A percentile compares a stretch with the other conserved stretches of the same genome.
These are phyloP conservation scores for Cladorhizidae sp. DNA, from an alignment of 37 sponge, comb jelly and placozoan genomes.

Conservation along the genomic window DNA sequence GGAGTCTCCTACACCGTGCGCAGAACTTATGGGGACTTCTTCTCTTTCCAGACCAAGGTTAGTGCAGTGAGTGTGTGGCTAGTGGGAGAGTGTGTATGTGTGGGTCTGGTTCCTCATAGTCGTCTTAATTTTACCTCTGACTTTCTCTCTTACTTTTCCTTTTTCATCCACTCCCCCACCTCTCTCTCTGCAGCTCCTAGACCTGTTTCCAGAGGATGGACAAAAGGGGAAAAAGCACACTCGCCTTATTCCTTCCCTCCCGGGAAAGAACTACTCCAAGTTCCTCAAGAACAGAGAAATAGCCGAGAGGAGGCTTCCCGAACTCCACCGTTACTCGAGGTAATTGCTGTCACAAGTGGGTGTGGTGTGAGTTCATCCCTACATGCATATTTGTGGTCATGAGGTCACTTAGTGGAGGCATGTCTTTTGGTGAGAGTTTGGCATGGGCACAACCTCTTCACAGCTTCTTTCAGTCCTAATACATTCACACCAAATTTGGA, in stretches of 20 bases:
- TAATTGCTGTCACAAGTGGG: constrained; percentile 20
- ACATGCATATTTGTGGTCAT: too few relatives aligned
- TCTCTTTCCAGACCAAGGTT: constrained; percentile 84
- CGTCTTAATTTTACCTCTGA: too few relatives aligned
- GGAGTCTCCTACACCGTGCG: constrained; percentile 50
- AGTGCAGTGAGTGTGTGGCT: not conserved
- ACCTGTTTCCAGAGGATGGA: constrained; percentile 81
- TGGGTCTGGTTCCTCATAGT: too few relatives aligned
- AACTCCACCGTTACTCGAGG: constrained; percentile 70
- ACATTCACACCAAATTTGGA: too few relatives aligned
- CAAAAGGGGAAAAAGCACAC: constrained; percentile 76
- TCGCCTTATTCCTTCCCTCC: constrained; percentile 79
- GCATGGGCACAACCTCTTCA: not conserved
- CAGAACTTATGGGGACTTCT: constrained; percentile 86
- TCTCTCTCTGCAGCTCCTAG: constrained; percentile 50
- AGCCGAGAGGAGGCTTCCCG: constrained; percentile 84
- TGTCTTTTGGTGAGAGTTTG: not conserved
- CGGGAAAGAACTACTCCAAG: constrained; percentile 62
- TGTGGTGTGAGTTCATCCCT: too few relatives aligned
- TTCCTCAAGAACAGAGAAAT: constrained; percentile 74
- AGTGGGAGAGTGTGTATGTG: too few relatives aligned
- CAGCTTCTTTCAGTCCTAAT: too few relatives aligned
- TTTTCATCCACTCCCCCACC: too few relatives aligned
- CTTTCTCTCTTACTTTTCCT: too few relatives aligned
- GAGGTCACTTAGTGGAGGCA: too few relatives aligned